Conservation (phyloP, 2,113 vertebrate species). For the Callaeas wilsoni region DNA sequence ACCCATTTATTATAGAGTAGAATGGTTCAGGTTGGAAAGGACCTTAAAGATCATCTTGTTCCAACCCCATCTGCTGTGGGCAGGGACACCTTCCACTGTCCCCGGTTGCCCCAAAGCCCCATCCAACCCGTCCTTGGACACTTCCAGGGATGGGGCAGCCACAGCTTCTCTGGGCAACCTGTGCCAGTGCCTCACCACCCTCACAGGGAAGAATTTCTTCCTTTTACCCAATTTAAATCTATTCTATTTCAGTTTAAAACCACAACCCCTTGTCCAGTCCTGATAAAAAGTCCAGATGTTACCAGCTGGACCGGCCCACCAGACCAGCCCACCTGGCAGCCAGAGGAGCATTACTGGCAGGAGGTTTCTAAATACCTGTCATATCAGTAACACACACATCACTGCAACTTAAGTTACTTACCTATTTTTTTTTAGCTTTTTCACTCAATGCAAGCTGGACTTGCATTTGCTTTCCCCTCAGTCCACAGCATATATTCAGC, state of each 20-base stretch:
- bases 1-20: background rate
- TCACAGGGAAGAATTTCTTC: rapidly evolving
- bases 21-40: background rate
- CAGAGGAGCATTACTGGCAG: background rate
- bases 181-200: background rate
- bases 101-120: background rate
- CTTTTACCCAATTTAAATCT: background rate
- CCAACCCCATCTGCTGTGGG: rapidly evolving
- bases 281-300: background rate
- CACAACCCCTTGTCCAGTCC: too few relatives aligned
- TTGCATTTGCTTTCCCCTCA: background rate
- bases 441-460: rapidly evolving
- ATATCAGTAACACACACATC: rapidly evolving
- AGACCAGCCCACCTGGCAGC: background rate
- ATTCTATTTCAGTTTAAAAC: background rate
- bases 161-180: background rate
- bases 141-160: background rate
- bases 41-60: background rate
- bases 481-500: background rate
- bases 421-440: background rate
- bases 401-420: background rate
- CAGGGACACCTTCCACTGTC: background rate
- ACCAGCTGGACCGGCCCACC: background rate
- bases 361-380: rapidly evolving
- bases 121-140: rapidly evolving